These are phyloP conservation scores for Platalea minor DNA, from an alignment of 2,797 vertebrate species.

Conservation along the genomic window DNA sequence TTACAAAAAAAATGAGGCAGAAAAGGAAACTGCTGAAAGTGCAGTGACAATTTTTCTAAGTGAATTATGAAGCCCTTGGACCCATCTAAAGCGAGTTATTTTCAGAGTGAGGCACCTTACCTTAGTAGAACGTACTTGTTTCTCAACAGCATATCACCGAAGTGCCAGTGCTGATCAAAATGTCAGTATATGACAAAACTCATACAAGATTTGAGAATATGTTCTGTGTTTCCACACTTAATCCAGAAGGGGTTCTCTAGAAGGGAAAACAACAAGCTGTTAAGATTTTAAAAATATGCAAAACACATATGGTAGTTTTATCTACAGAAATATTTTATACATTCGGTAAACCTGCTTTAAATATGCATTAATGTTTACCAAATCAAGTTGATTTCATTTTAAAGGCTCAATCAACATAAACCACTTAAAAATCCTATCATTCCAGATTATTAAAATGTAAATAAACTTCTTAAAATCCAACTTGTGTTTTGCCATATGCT, in stretches of 20 bases:
- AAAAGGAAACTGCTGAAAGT: background rate
- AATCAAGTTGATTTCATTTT: background rate
- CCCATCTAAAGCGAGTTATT: background rate
- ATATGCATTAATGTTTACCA: background rate
- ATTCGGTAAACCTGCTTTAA: background rate
- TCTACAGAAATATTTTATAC: background rate
- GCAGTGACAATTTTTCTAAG: background rate
- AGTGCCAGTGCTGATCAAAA: background rate
- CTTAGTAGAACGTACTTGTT: background rate
- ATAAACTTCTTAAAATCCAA: background rate
- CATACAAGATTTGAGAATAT: fast-evolving
- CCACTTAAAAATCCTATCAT: background rate
- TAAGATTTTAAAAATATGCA: background rate
- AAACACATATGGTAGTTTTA: background rate
- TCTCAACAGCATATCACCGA: background rate
- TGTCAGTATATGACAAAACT: background rate
- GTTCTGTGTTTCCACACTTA: background rate
- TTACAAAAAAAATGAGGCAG: background rate
- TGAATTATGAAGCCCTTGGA: background rate
- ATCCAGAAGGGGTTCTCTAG: background rate
- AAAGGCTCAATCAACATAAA: background rate
- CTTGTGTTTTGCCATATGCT: background rate
- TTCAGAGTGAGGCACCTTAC: background rate
- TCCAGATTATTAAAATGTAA: background rate
- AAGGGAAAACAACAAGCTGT: background rate